Percentiles rank a stretch among this genome's conserved stretches.
These are phyloP conservation scores for Lottia gigantea DNA, from an alignment of 2,888 invertebrate species.

Conservation along the genomic window DNA sequence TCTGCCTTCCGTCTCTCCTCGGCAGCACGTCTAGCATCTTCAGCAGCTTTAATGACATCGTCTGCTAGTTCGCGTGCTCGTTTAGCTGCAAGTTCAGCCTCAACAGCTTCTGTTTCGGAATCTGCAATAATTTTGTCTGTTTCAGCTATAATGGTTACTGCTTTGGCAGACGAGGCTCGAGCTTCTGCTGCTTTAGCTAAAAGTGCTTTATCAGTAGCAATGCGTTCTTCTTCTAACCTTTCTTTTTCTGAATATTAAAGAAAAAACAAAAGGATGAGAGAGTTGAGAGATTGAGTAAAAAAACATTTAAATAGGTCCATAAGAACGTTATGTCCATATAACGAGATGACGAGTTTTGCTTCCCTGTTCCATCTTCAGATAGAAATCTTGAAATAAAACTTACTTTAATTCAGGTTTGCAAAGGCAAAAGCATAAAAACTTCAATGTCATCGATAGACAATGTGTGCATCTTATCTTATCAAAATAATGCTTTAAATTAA, in stretches of 20 bases:
- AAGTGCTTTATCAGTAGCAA: slow-evolving; percentile 40
- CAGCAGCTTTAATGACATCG: slow-evolving; percentile 34
- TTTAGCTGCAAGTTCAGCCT: slow-evolving; percentile 41
- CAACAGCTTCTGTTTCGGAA: slow-evolving; percentile 39
- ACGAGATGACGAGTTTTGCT: no score
- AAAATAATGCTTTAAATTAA: no score
- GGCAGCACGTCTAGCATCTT: slow-evolving; percentile 44
- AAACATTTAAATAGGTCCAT: no score
- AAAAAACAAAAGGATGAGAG: no score
- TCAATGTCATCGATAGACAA: no score
- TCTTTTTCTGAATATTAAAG: slow-evolving; percentile 12
- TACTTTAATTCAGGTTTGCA: no score
- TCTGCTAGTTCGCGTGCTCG: slow-evolving; percentile 39
- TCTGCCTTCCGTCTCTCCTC: slow-evolving; percentile 41
- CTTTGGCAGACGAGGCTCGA: slow-evolving; percentile 38
- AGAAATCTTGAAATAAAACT: no score
- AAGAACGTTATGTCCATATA: no score
- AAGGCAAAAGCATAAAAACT: no score
- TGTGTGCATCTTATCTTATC: no score
- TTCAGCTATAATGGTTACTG: slow-evolving; percentile 38
- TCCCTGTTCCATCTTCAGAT: no score
- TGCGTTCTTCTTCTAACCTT: slow-evolving; percentile 35
- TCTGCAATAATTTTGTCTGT: slow-evolving; percentile 38
- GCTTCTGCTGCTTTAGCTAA: slow-evolving; percentile 46
- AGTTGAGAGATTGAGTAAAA: no score